These are phyloP conservation scores for Planiliza haematocheilus DNA, from an alignment of 2,113 vertebrate genomes.

Conservation along the genomic window DNA sequence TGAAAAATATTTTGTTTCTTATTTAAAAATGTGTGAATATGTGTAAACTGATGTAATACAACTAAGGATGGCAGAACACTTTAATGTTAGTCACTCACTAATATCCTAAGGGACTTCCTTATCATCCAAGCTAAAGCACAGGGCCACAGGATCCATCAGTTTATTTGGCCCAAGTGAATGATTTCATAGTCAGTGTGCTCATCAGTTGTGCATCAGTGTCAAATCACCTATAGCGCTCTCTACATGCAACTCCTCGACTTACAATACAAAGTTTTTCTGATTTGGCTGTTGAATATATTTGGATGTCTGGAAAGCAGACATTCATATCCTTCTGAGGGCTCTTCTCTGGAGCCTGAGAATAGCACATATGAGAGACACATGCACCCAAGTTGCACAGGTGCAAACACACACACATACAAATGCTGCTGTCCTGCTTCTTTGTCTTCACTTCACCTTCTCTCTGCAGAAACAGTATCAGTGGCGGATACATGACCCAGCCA, in stretches of 20 bases:
- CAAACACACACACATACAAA: slow-evolving; percentile 6
- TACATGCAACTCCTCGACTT: slow-evolving; percentile 32
- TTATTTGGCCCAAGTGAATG: too few species aligned
- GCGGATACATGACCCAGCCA: slow-evolving; percentile 36
- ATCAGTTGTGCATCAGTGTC: too few species aligned
- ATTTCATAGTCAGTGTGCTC: too few species aligned
- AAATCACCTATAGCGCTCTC: too few species aligned
- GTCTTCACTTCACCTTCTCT: slow-evolving; percentile 15
- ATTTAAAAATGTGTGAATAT: too few species aligned
- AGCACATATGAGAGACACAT: not conserved
- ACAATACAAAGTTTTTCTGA: slow-evolving; percentile 29
- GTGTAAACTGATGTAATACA: too few species aligned
- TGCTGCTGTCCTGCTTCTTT: slow-evolving; percentile 1
- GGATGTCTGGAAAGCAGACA: slow-evolving; percentile 52
- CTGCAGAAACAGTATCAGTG: not conserved
- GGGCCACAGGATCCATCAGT: not conserved
- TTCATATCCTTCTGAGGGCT: slow-evolving; percentile 60
- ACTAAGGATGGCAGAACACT: too few species aligned
- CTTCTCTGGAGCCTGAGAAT: too few species aligned
- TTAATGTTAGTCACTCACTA: not conserved
- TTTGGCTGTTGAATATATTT: slow-evolving; percentile 56
- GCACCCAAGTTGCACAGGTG: not conserved
- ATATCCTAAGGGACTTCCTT: not conserved
- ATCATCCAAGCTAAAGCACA: slow-evolving; percentile 6
- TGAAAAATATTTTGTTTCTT: too few species aligned